These are phyloP conservation scores for Penaeus indicus DNA, from an alignment of 1,140 invertebrate species.

Conservation along the genomic window DNA sequence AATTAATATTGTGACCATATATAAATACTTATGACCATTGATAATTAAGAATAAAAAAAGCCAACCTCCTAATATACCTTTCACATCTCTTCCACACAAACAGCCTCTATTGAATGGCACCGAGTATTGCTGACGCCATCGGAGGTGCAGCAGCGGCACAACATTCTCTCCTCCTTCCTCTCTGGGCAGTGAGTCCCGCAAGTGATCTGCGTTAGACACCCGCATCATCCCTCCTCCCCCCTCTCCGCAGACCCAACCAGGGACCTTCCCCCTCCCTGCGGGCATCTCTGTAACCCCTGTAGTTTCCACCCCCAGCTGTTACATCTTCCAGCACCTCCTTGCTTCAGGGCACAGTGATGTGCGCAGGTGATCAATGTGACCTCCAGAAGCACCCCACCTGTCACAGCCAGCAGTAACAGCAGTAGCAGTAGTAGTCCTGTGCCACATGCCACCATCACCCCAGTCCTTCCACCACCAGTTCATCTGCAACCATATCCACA, in stretches of 20 bases:
- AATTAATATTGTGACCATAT: not conserved
- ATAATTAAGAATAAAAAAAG: not conserved
- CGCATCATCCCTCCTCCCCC: slow-evolving; percentile 53
- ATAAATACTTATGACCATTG: no score
- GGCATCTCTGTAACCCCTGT: slow-evolving; percentile 48
- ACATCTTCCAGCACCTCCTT: slow-evolving; percentile 13
- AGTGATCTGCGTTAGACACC: slow-evolving; percentile 59
- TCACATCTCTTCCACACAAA: not conserved
- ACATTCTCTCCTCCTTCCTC: slow-evolving; percentile 55
- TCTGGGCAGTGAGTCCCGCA: slow-evolving; percentile 60
- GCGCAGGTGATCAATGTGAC: slow-evolving; percentile 51
- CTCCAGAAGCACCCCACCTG: slow-evolving; percentile 50
- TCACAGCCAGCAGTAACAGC: slow-evolving; percentile 23
- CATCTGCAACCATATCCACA: slow-evolving; percentile 23
- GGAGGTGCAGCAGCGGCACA: slow-evolving; percentile 46
- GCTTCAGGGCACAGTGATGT: slow-evolving; percentile 2
- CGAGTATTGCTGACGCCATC: slow-evolving; percentile 43
- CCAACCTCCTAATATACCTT: not conserved
- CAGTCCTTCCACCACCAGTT: slow-evolving; percentile 33
- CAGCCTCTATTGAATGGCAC: slow-evolving; percentile 55
- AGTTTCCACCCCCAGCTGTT: slow-evolving; percentile 39
- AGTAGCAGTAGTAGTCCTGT: slow-evolving; percentile 41
- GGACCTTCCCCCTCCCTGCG: slow-evolving; percentile 39
- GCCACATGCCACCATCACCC: slow-evolving; percentile 44
- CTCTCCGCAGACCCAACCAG: slow-evolving; percentile 47